phyloP scores from a whole-genome alignment of 2,797 vertebrate genomes.

The Phoeniculus purpureus region DNA sequence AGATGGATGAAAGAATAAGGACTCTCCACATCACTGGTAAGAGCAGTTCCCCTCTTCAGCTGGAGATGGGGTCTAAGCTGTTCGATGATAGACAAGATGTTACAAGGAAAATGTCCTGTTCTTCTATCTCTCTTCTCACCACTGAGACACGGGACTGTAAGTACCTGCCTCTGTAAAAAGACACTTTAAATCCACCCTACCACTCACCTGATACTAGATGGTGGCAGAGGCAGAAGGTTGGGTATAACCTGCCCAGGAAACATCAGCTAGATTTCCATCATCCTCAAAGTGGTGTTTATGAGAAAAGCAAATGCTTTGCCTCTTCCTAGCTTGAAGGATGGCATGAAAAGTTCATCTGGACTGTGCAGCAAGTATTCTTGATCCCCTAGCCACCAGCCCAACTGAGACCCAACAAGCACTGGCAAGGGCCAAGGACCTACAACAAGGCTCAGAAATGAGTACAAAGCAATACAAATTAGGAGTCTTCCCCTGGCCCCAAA shows the following conservation, averaged over 20 bases:
- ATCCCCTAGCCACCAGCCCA: not conserved
- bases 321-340: not conserved
- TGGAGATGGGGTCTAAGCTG: not conserved
- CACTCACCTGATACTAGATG: not conserved
- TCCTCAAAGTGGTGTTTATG: not conserved
- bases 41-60: not conserved
- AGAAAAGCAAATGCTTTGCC: not conserved
- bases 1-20: not conserved
- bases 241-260: not conserved
- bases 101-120: not conserved
- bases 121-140: not conserved
- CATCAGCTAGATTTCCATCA: not conserved
- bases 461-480: not conserved
- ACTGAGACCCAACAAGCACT: not conserved
- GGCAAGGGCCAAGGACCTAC: not conserved
- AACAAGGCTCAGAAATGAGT: not conserved
- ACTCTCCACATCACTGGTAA: not conserved
- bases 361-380: not conserved
- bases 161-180: fast-evolving
- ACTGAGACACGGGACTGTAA: not conserved
- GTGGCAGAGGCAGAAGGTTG: not conserved
- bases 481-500: not conserved
- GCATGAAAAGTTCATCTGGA: not conserved
- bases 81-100: not conserved
- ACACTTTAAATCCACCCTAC: not conserved